Base-by-base conservation (phyloP, 1,140 invertebrate genomes). In the Bombus huntii region DNA sequence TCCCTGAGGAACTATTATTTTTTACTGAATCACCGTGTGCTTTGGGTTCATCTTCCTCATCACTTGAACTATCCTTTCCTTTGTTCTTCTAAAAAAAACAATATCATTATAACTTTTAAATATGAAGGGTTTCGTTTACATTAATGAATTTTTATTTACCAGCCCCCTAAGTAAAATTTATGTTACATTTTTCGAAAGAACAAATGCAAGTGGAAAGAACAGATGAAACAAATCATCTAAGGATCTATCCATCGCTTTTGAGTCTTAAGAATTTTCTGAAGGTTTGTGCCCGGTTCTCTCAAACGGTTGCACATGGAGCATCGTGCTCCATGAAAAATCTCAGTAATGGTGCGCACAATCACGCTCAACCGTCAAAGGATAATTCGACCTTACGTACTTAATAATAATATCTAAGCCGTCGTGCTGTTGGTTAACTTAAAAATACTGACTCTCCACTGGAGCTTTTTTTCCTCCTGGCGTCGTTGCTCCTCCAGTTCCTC, bases 401-500 rank as follows among this genome's bases (percentile, higher is more conserved):
- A 83, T 39, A 76, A 90, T 83, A 80, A 81, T 87, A 87, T 78
- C 81, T 91, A 90, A 81, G 71, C 66, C 78, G 72, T 79, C 59
- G 79, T 75, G 75, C 68, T 86, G 78, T 83, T n/a, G 53, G 76
- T 88, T 94, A 92, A 93, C 90, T 89, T 93, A 92, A 92, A 92
- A 92, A 93, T 92, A 93, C 96, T 93, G 93, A 97, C 96, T 94
- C 97, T 96, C 97, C 97, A 97, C 89, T 96, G 96, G 90, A 96
- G 95, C 90, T 97, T 95, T 91, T 96, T 96, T 93, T 97, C 96
- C 86, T 97, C 97, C 92, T 98, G 97, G 89, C 96, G 96, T n/a
- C 97, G 96, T 93, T 98, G 97, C 91, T 98, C 97, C 93, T 98
- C 98, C 87, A 99, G 95, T 92, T 99, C 98, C 92, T 99, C 98